These are phyloP conservation scores for Fragum sueziense DNA, from an alignment of 2,888 invertebrate species.

Conservation along the genomic window DNA sequence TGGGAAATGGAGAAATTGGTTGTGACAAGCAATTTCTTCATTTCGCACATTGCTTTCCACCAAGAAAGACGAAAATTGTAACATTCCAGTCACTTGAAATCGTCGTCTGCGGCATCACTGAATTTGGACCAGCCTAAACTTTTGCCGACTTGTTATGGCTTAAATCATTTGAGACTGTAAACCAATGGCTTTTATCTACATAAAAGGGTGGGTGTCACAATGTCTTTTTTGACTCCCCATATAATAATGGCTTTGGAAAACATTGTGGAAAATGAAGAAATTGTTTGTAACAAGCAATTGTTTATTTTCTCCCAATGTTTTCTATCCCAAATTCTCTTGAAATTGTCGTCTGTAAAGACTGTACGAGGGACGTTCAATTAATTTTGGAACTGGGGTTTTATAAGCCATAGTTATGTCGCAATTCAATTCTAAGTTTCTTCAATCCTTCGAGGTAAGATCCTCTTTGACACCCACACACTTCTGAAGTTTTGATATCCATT, in stretches of 20 bases:
- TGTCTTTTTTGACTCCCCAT: no score
- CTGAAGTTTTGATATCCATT: no score
- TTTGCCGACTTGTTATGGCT: neutral
- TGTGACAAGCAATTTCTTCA: neutral
- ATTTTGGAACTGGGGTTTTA: no score
- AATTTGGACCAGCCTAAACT: neutral
- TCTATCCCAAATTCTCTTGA: neutral
- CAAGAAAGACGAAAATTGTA: neutral
- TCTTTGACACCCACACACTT: no score
- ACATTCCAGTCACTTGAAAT: neutral
- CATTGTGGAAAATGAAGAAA: neutral
- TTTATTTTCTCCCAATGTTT: neutral
- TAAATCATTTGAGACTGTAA: neutral
- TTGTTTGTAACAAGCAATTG: neutral
- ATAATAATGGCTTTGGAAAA: no score
- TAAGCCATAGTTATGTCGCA: no score
- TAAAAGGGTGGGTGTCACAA: no score
- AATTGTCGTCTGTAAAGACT: no score
- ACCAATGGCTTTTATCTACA: neutral
- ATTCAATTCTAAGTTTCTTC: no score
- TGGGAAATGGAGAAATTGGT: constrained; percentile 1
- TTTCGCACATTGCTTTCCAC: neutral
- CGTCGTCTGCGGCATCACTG: neutral
- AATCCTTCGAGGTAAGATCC: no score
- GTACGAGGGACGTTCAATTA: no score